phyloP scores from a whole-genome alignment of 2,888 invertebrate genomes.

The Macaria liturata region DNA sequence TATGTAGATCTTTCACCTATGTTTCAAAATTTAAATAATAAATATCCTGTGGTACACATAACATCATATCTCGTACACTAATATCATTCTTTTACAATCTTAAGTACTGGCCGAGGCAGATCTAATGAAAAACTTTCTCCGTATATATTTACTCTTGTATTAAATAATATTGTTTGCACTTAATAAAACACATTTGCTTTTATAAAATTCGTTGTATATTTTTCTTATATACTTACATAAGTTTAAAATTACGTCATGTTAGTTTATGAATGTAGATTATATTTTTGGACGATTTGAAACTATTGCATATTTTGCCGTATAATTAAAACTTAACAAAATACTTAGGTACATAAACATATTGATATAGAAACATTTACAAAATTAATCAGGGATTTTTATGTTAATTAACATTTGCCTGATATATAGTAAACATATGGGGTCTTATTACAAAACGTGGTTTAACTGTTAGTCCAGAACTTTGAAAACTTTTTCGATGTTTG shows the following conservation, averaged over 20 bases:
- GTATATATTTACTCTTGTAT: constrained; percentile 23
- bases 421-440: no score
- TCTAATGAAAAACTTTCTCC: constrained; percentile 15
- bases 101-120: constrained; percentile 66
- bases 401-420: no score
- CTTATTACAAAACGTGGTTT: no score
- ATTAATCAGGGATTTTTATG: no score
- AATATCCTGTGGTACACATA: no score
- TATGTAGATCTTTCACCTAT: no score
- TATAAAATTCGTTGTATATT: constrained; percentile 60
- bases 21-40: no score
- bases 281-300: constrained; percentile 38
- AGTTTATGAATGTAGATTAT: constrained; percentile 9
- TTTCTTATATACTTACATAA: constrained; percentile 45
- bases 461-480: no score
- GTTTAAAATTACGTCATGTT: background rate
- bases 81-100: background rate
- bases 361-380: no score
- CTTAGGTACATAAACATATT: constrained; percentile 2
- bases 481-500: no score
- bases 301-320: constrained; percentile 18
- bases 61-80: no score
- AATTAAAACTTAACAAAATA: constrained; percentile 2
- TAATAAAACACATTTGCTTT: constrained; percentile 46
- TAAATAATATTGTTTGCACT: constrained; percentile 37